phyloP scores from a whole-genome alignment of 2,113 vertebrate genomes.

The Tragelaphus strepsiceros region DNA sequence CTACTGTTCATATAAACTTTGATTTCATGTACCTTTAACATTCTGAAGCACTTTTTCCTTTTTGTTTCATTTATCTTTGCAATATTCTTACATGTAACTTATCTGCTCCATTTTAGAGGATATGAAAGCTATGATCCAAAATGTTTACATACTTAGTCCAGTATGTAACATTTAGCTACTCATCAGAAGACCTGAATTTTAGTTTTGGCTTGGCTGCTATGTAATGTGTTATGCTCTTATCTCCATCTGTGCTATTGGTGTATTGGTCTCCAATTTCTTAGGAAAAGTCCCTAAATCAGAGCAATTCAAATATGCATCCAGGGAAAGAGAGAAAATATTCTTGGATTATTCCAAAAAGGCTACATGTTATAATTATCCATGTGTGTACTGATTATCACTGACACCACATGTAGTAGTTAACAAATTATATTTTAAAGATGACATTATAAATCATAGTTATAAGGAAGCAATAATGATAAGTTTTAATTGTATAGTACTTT shows the following conservation, averaged over 20 bases:
- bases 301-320: background rate
- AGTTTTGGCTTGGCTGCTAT: background rate
- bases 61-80: background rate
- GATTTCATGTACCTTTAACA: background rate
- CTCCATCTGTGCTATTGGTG: background rate
- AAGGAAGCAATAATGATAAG: background rate
- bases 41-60: background rate
- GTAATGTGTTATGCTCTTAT: background rate
- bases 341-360: background rate
- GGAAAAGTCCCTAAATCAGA: background rate
- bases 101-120: background rate
- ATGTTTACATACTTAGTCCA: background rate
- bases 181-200: background rate
- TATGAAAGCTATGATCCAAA: background rate
- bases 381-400: background rate
- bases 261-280: background rate
- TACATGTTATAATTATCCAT: background rate
- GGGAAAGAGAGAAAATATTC: background rate
- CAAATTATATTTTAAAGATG: background rate
- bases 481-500: background rate
- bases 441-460: background rate
- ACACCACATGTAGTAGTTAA: background rate
- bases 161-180: background rate
- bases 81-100: background rate
- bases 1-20: background rate